A percentile compares a stretch with the other conserved stretches of the same genome.
Evolutionary conservation across 2,113 vertebrate genomes (phyloP).

Genomic region (Syrrhaptes paradoxus): DNA sequence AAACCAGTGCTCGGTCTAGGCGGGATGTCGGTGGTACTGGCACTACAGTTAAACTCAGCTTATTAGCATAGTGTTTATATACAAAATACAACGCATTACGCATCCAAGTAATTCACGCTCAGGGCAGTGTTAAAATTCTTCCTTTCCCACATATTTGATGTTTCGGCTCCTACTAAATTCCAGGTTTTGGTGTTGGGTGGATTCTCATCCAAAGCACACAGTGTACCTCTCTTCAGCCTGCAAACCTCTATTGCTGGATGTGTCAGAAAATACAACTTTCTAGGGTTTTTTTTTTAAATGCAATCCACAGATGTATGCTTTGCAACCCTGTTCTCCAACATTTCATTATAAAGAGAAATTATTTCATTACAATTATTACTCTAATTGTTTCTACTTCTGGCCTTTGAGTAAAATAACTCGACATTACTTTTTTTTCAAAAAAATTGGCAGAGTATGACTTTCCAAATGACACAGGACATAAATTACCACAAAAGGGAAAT

Average conservation of each 20-base stretch:
- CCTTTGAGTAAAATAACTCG: not conserved
- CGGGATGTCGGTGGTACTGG: not conserved
- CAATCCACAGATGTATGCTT: not conserved
- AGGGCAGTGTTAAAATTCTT: not conserved
- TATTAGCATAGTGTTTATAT: not conserved
- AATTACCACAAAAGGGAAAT: slow-evolving; percentile 41
- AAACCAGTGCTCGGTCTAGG: not conserved
- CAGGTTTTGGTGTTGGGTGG: not conserved
- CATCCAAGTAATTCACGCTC: not conserved
- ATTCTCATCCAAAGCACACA: not conserved
- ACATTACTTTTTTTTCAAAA: not conserved
- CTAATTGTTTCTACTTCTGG: not conserved
- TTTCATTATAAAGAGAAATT: not conserved
- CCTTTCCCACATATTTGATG: not conserved
- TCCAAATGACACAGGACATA: not conserved
- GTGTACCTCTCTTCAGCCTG: fast-evolving
- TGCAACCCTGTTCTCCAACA: not conserved
- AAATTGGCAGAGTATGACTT: not conserved
- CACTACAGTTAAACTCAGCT: not conserved
- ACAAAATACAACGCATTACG: not conserved
- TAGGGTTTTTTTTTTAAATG: not conserved
- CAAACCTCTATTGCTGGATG: not conserved
- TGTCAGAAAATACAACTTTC: not conserved
- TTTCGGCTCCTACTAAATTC: not conserved
- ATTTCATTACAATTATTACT: not conserved